Percentiles rank a stretch among this genome's conserved stretches.
phyloP scores from a whole-genome alignment of 2,797 vertebrate genomes.

The Pelodytes ibericus region DNA sequence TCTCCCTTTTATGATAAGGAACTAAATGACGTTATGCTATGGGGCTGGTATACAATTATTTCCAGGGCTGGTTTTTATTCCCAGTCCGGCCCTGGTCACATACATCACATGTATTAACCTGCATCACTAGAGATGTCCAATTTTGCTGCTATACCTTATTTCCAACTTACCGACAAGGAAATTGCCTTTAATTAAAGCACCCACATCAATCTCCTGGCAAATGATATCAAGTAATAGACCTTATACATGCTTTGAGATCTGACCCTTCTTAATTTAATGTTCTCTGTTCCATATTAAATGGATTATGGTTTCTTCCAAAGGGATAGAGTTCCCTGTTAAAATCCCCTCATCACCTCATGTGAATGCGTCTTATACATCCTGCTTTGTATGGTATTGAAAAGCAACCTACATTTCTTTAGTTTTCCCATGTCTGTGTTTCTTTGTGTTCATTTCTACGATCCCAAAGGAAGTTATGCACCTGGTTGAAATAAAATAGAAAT shows the following conservation, averaged over 20 bases:
- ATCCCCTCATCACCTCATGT: slow-evolving; percentile 25
- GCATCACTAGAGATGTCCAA: background rate
- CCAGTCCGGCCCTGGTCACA: too few relatives aligned
- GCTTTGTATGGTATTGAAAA: slow-evolving; percentile 32
- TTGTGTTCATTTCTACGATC: slow-evolving; percentile 26
- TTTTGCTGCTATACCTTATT: background rate
- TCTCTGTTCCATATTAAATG: slow-evolving; percentile 30
- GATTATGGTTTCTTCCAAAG: slow-evolving; percentile 29
- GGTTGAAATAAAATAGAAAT: slow-evolving; percentile 44
- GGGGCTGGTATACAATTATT: too few relatives aligned
- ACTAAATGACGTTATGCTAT: too few relatives aligned
- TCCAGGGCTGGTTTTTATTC: too few relatives aligned
- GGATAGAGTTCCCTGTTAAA: slow-evolving; percentile 25
- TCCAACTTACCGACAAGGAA: background rate
- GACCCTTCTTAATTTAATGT: slow-evolving; percentile 16
- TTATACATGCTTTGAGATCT: slow-evolving; percentile 5
- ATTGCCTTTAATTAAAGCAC: background rate
- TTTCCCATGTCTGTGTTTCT: slow-evolving; percentile 8
- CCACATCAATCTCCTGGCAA: background rate
- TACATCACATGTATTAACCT: background rate
- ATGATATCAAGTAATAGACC: background rate
- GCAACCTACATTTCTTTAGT: slow-evolving; percentile 26
- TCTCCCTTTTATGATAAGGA: too few relatives aligned
- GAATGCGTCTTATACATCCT: slow-evolving; percentile 34
- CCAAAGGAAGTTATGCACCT: slow-evolving; percentile 43